These are phyloP conservation scores for Apamea monoglypha DNA, from an alignment of 2,888 invertebrate species.

Conservation along the genomic window DNA sequence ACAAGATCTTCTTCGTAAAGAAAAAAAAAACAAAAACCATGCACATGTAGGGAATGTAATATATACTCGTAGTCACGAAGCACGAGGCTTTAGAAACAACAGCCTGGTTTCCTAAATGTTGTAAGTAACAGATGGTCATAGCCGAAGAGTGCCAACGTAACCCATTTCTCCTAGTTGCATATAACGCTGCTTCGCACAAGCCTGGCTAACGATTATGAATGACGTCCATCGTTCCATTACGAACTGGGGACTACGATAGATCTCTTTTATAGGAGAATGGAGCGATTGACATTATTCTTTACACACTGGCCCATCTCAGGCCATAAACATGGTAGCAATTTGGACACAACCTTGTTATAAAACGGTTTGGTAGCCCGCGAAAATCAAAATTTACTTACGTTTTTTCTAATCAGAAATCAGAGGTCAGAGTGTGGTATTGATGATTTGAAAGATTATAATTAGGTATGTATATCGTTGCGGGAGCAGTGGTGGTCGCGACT, in stretches of 20 bases:
- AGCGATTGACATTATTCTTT: constrained; percentile 40
- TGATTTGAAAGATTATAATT: not conserved
- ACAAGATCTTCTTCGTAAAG: not conserved
- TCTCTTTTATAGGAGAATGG: constrained; percentile 47
- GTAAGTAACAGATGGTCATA: constrained; percentile 43
- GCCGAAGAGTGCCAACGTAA: constrained; percentile 27
- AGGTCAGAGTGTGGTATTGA: not conserved
- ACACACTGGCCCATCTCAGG: constrained; percentile 21
- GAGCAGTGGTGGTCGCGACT: too few relatives aligned
- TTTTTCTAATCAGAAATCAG: not conserved
- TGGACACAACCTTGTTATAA: not conserved
- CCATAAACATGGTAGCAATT: constrained; percentile 1
- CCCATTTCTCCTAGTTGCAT: constrained; percentile 49
- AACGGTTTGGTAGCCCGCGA: too few relatives aligned
- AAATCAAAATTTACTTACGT: not conserved
- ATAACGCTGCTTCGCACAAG: constrained; percentile 24
- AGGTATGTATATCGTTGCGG: not conserved
- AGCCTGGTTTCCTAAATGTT: not conserved
- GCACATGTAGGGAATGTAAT: not conserved
- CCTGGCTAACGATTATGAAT: constrained; percentile 56
- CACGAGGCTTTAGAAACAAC: not conserved
- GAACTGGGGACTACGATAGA: constrained; percentile 38
- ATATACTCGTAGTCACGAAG: too few relatives aligned
- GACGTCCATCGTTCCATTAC: constrained; percentile 52
- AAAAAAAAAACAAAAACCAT: not conserved